Conservation (phyloP, 2,888 invertebrate genomes). For the Arctia plantaginis region DNA sequence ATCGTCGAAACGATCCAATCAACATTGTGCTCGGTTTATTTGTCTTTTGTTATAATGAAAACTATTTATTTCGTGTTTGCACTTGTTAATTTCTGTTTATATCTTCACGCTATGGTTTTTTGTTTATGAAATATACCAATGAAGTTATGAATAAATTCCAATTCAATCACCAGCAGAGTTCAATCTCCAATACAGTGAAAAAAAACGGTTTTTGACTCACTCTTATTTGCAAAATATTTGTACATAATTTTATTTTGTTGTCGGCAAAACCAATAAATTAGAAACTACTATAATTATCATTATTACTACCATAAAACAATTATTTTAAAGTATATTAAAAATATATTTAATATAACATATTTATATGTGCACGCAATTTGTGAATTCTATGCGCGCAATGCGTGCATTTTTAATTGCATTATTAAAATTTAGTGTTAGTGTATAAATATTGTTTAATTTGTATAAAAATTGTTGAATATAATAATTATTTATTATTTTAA, state of each 20-base stretch:
- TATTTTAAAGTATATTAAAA: not conserved
- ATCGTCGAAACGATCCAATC: slow-evolving; percentile 16
- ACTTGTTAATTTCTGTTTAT: slow-evolving; percentile 4
- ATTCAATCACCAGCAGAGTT: slow-evolving; percentile 13
- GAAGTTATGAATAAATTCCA: slow-evolving; percentile 3
- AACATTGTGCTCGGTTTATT: slow-evolving; percentile 15
- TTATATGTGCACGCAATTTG: not conserved
- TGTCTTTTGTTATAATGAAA: slow-evolving; percentile 5
- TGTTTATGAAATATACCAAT: not conserved
- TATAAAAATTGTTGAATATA: not conserved
- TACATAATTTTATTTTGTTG: not conserved
- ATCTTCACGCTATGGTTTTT: slow-evolving; percentile 11
- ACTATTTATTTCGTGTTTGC: slow-evolving; percentile 10
- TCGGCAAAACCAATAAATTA: not conserved
- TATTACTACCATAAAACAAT: not conserved
- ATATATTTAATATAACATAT: not conserved
- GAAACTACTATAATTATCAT: not conserved
- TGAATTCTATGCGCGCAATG: not conserved
- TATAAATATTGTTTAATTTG: not conserved
- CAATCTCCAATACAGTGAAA: not conserved
- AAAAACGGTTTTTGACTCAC: not conserved
- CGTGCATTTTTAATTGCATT: not conserved
- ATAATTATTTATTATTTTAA: not conserved
- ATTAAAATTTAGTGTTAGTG: not conserved
- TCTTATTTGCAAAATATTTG: too few relatives aligned